Evolutionary conservation across 2,797 vertebrate species (phyloP), one percentile per base, ranked within the genome.

Genomic region (Centropyge bicolor): DNA sequence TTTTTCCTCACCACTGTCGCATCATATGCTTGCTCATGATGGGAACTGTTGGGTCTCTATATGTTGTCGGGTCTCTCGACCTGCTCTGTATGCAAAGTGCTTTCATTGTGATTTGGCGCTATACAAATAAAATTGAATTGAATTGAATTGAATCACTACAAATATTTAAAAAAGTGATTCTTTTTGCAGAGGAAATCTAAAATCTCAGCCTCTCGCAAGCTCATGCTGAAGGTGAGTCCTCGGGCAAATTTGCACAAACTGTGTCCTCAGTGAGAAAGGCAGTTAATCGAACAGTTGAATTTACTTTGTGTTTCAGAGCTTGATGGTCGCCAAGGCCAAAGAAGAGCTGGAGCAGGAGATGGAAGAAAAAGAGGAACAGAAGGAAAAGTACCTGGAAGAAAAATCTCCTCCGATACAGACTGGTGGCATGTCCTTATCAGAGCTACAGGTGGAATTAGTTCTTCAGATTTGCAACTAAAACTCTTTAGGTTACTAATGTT

Each of bases 161-260:
- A 67, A 62, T 70, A 12, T 65, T 1, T 40, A 17, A 9, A 19
- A 55, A 0, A n/a, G n/a, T 40, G 24, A 0, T 67, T 27, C 31
- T 68, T 70, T 82, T 76, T 20, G 36, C 85, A 99, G 98, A 97
- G 94, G 90, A 99, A 99, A 95, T 95, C 97, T 72, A 99, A 99
- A 95, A 99, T 99, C 91, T 96, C 98, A 9, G 98, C 98, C 20
- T 99, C 98, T 5, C 97, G 98, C 63, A 99, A 99, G 83, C 97
- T 99, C 80, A 76, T 99, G 94, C 92, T 99, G 59, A 99, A 99
- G 97, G 98, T 99, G 86, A 94, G 94, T 81, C 24, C 3, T 54
- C 56, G 2, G 9, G 19, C 24, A 1, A 1, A 0, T 61, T 67
- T n/a, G 5, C 9, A 61, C 2, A 9, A 4, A 55, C 10, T 51